Evolutionary conservation across 1,140 invertebrate species (phyloP).

Genomic region (Drosophila willistoni): DNA sequence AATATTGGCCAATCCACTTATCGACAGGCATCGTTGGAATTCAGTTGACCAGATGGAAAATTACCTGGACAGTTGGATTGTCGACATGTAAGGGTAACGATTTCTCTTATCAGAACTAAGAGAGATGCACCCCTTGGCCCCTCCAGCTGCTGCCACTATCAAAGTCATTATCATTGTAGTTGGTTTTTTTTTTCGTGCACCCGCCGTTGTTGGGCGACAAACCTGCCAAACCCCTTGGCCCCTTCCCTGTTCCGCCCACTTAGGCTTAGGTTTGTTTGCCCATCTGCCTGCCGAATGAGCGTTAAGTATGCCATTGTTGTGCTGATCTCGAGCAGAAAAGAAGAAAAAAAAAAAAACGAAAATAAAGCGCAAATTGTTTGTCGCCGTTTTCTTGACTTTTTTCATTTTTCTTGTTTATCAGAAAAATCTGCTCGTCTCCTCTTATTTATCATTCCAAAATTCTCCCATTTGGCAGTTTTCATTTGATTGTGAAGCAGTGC

Average conservation of each 20-base stretch:
- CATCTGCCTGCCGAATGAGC: slow-evolving; percentile 62
- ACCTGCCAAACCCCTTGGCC: slow-evolving; percentile 10
- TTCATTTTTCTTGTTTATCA: slow-evolving; percentile 77
- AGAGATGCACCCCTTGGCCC: neutral
- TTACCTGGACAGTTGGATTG: slow-evolving; percentile 31
- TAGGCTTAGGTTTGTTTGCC: slow-evolving; percentile 13
- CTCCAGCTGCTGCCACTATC: slow-evolving; percentile 7
- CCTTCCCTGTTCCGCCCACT: slow-evolving; percentile 25
- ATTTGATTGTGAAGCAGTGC: slow-evolving; percentile 70
- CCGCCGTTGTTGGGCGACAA: slow-evolving; percentile 3
- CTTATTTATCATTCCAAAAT: slow-evolving; percentile 74
- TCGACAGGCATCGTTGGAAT: slow-evolving; percentile 15
- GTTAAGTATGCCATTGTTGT: slow-evolving; percentile 77
- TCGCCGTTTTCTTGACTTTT: slow-evolving; percentile 76
- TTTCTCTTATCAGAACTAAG: slow-evolving; percentile 10
- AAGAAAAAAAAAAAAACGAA: slow-evolving; percentile 21
- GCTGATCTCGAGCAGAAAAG: slow-evolving; percentile 54
- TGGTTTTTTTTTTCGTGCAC: slow-evolving; percentile 23
- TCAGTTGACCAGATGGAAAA: slow-evolving; percentile 53
- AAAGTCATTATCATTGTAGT: slow-evolving; percentile 40
- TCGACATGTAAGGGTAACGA: neutral
- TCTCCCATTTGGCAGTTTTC: slow-evolving; percentile 69
- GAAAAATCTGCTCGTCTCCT: slow-evolving; percentile 52
- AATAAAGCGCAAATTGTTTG: slow-evolving; percentile 47
- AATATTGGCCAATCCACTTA: slow-evolving; percentile 50